phyloP scores from a whole-genome alignment of 2,888 invertebrate species.

The Acleris laterana region DNA sequence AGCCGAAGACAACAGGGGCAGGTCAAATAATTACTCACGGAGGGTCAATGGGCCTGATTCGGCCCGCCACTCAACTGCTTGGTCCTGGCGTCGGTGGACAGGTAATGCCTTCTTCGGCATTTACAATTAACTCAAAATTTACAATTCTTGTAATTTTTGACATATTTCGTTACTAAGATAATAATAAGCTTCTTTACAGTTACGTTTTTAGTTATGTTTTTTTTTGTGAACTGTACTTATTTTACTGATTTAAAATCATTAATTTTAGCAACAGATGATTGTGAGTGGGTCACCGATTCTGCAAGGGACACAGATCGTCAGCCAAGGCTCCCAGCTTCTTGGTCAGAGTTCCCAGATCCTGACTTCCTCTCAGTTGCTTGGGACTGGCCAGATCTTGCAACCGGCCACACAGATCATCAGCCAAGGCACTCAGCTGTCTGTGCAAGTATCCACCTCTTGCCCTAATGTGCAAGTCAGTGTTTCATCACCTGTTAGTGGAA shows the following conservation, averaged over 20 bases:
- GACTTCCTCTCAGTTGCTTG: conserved; percentile 69
- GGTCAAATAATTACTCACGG: conserved; percentile 73
- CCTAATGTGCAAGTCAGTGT: conserved; percentile 60
- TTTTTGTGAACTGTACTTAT: not conserved
- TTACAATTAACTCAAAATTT: too few relatives aligned
- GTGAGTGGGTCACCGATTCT: conserved; percentile 72
- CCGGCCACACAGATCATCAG: conserved; percentile 79
- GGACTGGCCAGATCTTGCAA: conserved; percentile 66
- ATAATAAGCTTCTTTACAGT: not conserved
- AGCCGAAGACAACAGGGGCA: conserved; percentile 65
- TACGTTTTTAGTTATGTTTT: not conserved
- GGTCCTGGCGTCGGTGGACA: conserved; percentile 75
- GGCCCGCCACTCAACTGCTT: conserved; percentile 76
- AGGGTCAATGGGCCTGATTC: conserved; percentile 71
- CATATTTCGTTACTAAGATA: not conserved
- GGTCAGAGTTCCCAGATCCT: conserved; percentile 73
- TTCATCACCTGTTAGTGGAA: conserved; percentile 59
- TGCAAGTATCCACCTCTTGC: conserved; percentile 62
- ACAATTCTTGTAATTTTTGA: too few relatives aligned
- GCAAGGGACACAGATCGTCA: conserved; percentile 76
- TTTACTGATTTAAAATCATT: not conserved
- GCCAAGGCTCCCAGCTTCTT: conserved; percentile 72
- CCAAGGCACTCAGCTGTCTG: conserved; percentile 74
- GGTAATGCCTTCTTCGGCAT: conserved; percentile 54
- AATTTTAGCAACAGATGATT: conserved; percentile 76